phyloP scores from a whole-genome alignment of 64 coral and sea anemone genomes.

The Actinia tenebrosa region DNA sequence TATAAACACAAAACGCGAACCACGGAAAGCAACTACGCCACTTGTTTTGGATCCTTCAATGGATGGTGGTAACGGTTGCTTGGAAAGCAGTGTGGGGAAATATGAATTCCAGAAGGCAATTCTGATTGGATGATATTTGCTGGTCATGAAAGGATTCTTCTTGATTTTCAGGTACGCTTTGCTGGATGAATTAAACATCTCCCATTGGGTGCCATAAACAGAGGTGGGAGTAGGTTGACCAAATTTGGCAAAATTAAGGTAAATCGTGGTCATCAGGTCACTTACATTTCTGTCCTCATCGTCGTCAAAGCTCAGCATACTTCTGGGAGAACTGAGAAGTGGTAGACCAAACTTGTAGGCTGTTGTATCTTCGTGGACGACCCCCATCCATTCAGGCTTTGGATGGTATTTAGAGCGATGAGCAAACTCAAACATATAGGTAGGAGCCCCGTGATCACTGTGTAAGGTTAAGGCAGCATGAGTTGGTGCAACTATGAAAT shows the following conservation, averaged over 20 bases:
- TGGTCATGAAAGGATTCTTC: constrained; percentile 20
- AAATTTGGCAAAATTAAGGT: constrained; percentile 82
- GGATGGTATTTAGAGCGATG: constrained; percentile 46
- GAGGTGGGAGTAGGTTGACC: constrained; percentile 46
- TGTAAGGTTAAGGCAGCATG: constrained; percentile 58
- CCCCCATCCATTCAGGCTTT: constrained; percentile 29
- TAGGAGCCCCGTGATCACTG: constrained; percentile 14
- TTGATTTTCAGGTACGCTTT: constrained; percentile 61
- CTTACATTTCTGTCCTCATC: constrained; percentile 57
- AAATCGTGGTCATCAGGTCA: constrained; percentile 49
- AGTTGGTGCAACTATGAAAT: constrained; percentile 63
- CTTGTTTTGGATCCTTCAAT: background rate
- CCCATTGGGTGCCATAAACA: constrained; percentile 40
- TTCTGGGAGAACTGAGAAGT: constrained; percentile 21
- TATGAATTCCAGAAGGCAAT: constrained; percentile 92
- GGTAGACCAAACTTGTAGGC: constrained; percentile 81
- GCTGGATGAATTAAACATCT: constrained; percentile 8
- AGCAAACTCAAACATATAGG: constrained; percentile 71
- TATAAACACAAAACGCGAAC: background rate
- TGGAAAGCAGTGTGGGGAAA: background rate
- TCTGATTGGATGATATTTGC: constrained; percentile 53
- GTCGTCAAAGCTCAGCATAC: constrained; percentile 38
- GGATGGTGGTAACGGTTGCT: background rate
- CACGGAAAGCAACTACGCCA: background rate
- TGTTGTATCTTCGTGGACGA: constrained; percentile 41